Base-by-base conservation (phyloP, 2,797 vertebrate species). In the Dallia pectoralis region DNA sequence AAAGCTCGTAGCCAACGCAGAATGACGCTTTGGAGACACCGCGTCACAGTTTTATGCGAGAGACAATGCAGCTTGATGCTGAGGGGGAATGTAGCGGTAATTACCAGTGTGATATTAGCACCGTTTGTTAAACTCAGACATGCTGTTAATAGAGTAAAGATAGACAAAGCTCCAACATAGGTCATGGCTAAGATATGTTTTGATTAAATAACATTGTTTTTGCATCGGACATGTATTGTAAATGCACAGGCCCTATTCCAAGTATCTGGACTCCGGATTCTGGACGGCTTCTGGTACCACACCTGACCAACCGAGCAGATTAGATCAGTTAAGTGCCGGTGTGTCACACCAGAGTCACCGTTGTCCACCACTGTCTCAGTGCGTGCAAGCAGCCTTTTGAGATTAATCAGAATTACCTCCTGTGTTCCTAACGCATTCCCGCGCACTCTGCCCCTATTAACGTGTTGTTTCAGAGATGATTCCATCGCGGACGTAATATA, bases 401-500 rank as follows among this genome's bases (percentile, higher is more conserved):
- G 27, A 68, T 18, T 2, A 51, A 51, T 49, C 48, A 30, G 33
- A 47, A 29, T 9, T 16, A 47, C 7, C 22, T 11, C 22, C 4
- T 27, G 47, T 72, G 74, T 70, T 73, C 75, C 53, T 67, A 65
- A 76, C 32, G 76, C 70, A 78, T 77, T 77, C 77, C 77, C 18
- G 25, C 32, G 27, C 27, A 30, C 59, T 64, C 9, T 63, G 18
- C 3, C 14, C 29, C 18, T 69, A 73, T 77, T 79, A 80, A 82
- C 77, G 80, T 74, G 71, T 81, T 79, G 73, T 76, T 69, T 64
- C 66, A 22, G 64, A 76, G 67, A 76, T 36, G 74, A 70, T 79
- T 88, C 56, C 87, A 88, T 89, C 86, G 82, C 87, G 86, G 79
- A 79, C 79, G 83, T 72, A 75, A 87, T 86, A 74, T 53, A 85